Percentiles rank a stretch among this genome's conserved stretches.
These are phyloP conservation scores for Tetranychus urticae DNA, from an alignment of 1,140 invertebrate species.

Conservation along the genomic window DNA sequence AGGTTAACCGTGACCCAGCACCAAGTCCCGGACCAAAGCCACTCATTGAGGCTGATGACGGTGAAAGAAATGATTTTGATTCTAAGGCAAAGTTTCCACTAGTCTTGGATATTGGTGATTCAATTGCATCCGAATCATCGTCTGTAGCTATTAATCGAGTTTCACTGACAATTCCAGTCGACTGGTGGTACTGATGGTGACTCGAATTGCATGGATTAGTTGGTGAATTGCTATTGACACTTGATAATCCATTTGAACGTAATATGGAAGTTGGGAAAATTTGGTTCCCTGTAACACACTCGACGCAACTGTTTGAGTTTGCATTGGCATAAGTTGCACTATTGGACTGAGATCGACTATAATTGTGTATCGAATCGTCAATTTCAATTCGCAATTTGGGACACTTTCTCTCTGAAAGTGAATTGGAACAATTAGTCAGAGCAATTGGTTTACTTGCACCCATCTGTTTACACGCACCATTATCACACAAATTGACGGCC, in stretches of 20 bases:
- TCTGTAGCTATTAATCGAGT: conserved; percentile 4
- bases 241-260: not conserved
- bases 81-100: not conserved
- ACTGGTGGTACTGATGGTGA: too few relatives aligned
- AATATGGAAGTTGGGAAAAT: not conserved
- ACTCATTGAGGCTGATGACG: too few relatives aligned
- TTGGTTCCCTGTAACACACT: not conserved
- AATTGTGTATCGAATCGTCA: not conserved
- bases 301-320: not conserved
- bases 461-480: too few relatives aligned
- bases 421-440: too few relatives aligned
- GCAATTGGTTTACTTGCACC: too few relatives aligned
- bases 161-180: not conserved
- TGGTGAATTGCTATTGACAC: too few relatives aligned
- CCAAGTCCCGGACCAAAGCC: not conserved
- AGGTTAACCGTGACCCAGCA: not conserved
- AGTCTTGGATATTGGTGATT: conserved; percentile 2
- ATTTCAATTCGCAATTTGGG: not conserved
- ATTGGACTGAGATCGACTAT: not conserved
- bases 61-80: not conserved
- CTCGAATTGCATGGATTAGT: too few relatives aligned
- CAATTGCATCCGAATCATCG: conserved; percentile 8
- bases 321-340: not conserved
- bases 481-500: too few relatives aligned
- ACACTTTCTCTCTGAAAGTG: too few relatives aligned